These are phyloP conservation scores for Chiloscyllium punctatum DNA, from an alignment of 2,797 vertebrate genomes.

Conservation along the genomic window DNA sequence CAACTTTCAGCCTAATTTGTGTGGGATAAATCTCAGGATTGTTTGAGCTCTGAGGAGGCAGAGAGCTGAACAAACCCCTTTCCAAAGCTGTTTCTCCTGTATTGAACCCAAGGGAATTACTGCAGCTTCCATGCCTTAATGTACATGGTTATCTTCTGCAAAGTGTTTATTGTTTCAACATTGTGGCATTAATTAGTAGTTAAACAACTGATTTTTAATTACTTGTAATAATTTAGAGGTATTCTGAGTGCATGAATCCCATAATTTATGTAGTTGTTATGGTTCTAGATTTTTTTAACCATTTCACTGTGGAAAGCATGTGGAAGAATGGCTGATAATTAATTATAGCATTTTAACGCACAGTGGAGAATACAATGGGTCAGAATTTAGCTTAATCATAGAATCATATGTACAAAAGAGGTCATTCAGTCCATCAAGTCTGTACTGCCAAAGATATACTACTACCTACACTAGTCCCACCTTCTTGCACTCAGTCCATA, in stretches of 20 bases:
- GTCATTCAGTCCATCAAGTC: no score
- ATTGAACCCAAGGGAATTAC: not conserved
- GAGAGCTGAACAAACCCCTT: not conserved
- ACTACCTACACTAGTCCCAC: no score
- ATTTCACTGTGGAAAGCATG: not conserved
- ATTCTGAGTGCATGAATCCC: not conserved
- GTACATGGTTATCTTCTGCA: not conserved
- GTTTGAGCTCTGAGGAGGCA: not conserved
- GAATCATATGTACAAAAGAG: no score
- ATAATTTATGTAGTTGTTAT: not conserved
- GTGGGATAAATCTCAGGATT: slow-evolving; percentile 1
- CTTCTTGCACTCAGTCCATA: no score
- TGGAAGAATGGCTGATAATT: not conserved
- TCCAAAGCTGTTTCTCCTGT: not conserved
- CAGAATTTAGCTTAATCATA: not conserved
- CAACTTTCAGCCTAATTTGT: slow-evolving; percentile 1
- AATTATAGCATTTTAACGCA: not conserved
- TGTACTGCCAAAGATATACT: no score
- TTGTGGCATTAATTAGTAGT: not conserved
- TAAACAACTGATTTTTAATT: not conserved
- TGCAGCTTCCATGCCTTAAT: not conserved
- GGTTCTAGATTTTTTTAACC: not conserved
- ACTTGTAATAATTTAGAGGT: not conserved
- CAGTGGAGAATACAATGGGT: not conserved
- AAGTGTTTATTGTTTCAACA: not conserved